A percentile compares a stretch with the other conserved stretches of the same genome.
Evolutionary conservation across 2,888 invertebrate genomes (phyloP).

Genomic region (Biston stratarius): DNA sequence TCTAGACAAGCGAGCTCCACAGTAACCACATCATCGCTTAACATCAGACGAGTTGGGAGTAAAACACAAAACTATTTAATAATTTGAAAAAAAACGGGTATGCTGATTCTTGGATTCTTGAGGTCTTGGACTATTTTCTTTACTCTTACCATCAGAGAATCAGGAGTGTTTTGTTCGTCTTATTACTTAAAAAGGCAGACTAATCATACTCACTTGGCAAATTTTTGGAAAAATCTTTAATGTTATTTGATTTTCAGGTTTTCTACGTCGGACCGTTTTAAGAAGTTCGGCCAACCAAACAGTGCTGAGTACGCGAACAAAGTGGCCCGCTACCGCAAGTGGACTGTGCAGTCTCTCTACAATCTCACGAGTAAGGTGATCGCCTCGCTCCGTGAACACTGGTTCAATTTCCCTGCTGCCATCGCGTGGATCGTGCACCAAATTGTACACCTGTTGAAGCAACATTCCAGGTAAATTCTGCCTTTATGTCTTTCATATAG

Average conservation of each 20-base stretch:
- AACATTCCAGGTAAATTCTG: conserved; percentile 69
- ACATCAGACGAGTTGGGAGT: no score
- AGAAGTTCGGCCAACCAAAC: conserved; percentile 92
- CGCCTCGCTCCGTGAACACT: conserved; percentile 92
- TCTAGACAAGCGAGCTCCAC: no score
- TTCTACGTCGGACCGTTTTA: conserved; percentile 80
- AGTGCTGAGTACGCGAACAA: conserved; percentile 90
- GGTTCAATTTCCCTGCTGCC: conserved; percentile 96
- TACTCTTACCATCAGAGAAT: no score
- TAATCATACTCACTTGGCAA: no score
- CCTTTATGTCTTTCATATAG: no score
- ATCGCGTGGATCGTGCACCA: conserved; percentile 96
- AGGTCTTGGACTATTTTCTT: no score
- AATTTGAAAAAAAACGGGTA: no score
- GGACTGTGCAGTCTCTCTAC: conserved; percentile 92
- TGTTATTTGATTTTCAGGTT: conserved; percentile 58
- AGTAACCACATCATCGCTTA: no score
- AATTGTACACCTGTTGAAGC: conserved; percentile 87
- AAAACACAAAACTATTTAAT: no score
- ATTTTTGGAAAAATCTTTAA: neutral
- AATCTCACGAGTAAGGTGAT: conserved; percentile 94
- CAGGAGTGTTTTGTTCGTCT: no score
- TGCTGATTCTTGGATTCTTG: no score
- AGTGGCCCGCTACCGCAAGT: conserved; percentile 91
- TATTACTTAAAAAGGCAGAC: no score